Conservation (phyloP, 2,888 invertebrate species). For the Limenitis arthemis region DNA sequence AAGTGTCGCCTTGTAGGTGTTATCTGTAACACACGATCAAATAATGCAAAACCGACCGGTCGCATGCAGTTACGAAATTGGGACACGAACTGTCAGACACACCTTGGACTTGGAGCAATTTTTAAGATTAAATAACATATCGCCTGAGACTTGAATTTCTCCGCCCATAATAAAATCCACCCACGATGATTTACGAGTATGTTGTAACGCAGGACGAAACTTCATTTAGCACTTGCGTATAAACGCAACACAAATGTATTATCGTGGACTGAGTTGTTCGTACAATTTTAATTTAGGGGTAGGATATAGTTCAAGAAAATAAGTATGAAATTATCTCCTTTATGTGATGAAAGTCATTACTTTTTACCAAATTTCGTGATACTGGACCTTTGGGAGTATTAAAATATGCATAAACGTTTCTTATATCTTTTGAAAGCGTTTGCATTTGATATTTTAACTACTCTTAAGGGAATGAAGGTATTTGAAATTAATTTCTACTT, state of each 20-base stretch:
- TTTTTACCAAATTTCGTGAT: too few species aligned
- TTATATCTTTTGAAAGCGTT: too few species aligned
- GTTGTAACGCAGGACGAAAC: slow-evolving; percentile 1
- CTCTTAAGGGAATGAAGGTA: too few species aligned
- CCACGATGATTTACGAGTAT: slow-evolving; percentile 12
- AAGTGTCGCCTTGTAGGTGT: slow-evolving; percentile 4
- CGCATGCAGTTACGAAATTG: slow-evolving; percentile 15
- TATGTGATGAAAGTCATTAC: too few species aligned
- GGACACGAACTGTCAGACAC: slow-evolving; percentile 14
- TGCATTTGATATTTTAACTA: too few species aligned
- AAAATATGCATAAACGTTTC: too few species aligned
- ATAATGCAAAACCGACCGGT: slow-evolving; percentile 8
- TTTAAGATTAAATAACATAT: slow-evolving; percentile 15
- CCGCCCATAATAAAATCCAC: slow-evolving; percentile 12
- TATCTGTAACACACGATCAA: slow-evolving; percentile 13
- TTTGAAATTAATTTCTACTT: too few species aligned
- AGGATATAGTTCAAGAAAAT: too few species aligned
- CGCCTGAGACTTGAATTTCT: slow-evolving; percentile 15
- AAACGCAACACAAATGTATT: too few species aligned
- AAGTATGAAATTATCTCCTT: too few species aligned
- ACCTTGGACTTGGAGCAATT: slow-evolving; percentile 16
- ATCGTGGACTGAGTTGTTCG: background rate
- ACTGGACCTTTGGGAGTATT: too few species aligned
- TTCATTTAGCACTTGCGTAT: background rate
- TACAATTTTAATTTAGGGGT: background rate